Conservation (phyloP, 2,888 invertebrate species). For the Allophyes oxyacanthae region DNA sequence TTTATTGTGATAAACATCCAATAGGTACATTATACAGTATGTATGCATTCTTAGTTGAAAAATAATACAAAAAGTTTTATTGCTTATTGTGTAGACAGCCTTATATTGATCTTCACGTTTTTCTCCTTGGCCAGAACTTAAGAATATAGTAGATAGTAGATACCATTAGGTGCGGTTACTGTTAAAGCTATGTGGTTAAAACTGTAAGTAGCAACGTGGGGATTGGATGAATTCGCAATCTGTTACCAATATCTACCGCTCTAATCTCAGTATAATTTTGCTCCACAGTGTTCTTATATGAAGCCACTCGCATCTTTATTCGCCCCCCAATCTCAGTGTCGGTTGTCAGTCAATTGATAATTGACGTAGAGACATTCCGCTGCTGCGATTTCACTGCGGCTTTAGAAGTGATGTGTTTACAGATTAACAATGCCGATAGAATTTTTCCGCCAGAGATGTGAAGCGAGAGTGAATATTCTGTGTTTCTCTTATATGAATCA, state of each 20-base stretch:
- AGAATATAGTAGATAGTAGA: conserved; percentile 26
- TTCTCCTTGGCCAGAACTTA: background rate
- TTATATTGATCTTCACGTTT: background rate
- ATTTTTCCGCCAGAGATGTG: conserved; percentile 21
- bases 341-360: no score
- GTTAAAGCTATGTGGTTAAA: conserved; percentile 32
- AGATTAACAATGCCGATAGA: background rate
- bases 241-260: conserved; percentile 16
- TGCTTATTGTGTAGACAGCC: background rate
- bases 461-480: conserved; percentile 25
- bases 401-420: no score
- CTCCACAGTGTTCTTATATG: no score
- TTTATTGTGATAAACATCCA: conserved; percentile 52
- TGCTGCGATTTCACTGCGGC: no score
- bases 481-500: conserved; percentile 22
- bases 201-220: conserved; percentile 15
- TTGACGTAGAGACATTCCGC: no score
- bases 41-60: conserved; percentile 8
- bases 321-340: no score
- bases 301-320: no score
- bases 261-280: no score
- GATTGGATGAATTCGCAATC: conserved; percentile 15
- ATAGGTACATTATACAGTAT: conserved; percentile 19
- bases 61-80: background rate
- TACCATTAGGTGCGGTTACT: conserved; percentile 17